These are phyloP conservation scores for Halichoeres trimaculatus DNA, from an alignment of 2,113 vertebrate genomes.

Conservation along the genomic window DNA sequence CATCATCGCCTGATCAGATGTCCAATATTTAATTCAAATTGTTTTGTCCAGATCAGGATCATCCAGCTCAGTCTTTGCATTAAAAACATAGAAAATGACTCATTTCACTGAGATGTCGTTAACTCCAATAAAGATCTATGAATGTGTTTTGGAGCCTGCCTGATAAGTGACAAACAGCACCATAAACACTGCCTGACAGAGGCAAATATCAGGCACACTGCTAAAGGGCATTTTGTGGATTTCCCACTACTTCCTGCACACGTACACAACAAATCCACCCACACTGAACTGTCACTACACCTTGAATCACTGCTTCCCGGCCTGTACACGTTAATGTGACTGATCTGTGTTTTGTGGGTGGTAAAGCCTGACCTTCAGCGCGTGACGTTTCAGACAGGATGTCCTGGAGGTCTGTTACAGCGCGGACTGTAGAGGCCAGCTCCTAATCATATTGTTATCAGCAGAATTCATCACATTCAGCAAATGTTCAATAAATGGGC, in stretches of 20 bases:
- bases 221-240: conserved; percentile 43
- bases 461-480: conserved; percentile 33
- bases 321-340: conserved; percentile 56
- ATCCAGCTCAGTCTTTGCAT: too few species aligned
- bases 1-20: too few species aligned
- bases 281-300: conserved; percentile 51
- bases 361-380: conserved; percentile 66
- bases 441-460: conserved; percentile 51
- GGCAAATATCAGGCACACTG: conserved; percentile 27
- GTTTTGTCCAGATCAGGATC: too few species aligned
- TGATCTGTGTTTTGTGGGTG: conserved; percentile 51
- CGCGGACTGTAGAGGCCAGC: conserved; percentile 15
- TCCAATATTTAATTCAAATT: too few species aligned
- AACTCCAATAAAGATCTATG: background rate
- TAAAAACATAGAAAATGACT: too few species aligned
- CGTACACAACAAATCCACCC: conserved; percentile 36
- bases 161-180: conserved; percentile 14
- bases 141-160: conserved; percentile 4
- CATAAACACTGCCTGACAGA: conserved; percentile 32
- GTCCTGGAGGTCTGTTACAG: conserved; percentile 50
- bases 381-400: conserved; percentile 42
- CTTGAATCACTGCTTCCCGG: conserved; percentile 56
- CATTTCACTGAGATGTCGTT: background rate
- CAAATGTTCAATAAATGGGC: conserved; percentile 65
- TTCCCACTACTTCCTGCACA: conserved; percentile 30